Conservation (phyloP, 1,140 invertebrate genomes). For the Dryas iulia region DNA sequence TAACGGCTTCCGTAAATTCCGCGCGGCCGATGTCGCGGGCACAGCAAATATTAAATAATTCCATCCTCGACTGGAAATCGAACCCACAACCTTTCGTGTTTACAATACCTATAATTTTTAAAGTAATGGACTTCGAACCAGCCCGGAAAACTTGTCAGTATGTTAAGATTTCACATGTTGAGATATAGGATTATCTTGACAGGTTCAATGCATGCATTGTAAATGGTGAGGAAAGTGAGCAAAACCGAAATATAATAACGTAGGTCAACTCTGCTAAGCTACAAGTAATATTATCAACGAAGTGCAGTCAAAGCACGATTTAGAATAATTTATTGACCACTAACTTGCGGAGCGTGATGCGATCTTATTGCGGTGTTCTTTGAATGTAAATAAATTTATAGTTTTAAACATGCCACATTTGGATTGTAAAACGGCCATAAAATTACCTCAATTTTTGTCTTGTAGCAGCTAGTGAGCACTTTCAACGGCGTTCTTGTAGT, state of each 20-base stretch:
- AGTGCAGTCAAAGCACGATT: conserved; percentile 27
- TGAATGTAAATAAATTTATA: conserved; percentile 27
- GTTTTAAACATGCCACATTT: conserved; percentile 17
- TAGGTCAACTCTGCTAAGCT: conserved; percentile 18
- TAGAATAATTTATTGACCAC: conserved; percentile 28
- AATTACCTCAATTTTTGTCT: neutral
- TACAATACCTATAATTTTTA: too few relatives aligned
- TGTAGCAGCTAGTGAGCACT: neutral
- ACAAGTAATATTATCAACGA: conserved; percentile 16
- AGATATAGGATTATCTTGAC: neutral
- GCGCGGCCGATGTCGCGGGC: too few relatives aligned
- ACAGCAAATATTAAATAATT: too few relatives aligned
- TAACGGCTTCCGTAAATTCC: too few relatives aligned
- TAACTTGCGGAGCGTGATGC: conserved; percentile 24
- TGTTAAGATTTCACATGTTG: neutral
- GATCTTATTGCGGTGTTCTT: conserved; percentile 22
- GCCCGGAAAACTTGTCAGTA: too few relatives aligned
- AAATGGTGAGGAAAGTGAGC: conserved; percentile 5
- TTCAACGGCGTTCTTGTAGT: neutral
- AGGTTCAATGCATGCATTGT: neutral
- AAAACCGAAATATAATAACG: conserved; percentile 19
- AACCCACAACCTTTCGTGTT: too few relatives aligned
- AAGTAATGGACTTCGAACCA: too few relatives aligned
- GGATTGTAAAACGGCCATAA: conserved; percentile 16
- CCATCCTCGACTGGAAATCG: too few relatives aligned